Evolutionary conservation across 2,113 vertebrate species (phyloP).

Genomic region (Carlito syrichta): DNA sequence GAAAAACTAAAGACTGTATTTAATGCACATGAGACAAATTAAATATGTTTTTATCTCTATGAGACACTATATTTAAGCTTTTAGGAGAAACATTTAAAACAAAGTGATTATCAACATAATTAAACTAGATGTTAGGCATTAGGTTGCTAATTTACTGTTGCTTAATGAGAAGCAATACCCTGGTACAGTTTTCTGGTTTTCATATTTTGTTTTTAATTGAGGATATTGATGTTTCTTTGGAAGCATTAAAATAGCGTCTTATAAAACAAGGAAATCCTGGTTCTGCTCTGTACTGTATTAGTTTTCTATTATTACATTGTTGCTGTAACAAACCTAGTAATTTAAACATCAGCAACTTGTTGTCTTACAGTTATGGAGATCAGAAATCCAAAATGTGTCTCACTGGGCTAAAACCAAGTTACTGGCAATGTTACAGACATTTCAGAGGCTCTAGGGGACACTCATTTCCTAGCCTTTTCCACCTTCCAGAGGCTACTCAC

Average conservation of each 20-base stretch:
- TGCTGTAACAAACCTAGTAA: not conserved
- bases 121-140: not conserved
- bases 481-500: not conserved
- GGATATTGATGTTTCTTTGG: not conserved
- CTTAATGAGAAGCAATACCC: not conserved
- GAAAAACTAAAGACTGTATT: not conserved
- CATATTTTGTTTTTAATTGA: not conserved
- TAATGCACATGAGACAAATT: not conserved
- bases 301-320: not conserved
- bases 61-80: not conserved
- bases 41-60: not conserved
- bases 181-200: not conserved
- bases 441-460: not conserved
- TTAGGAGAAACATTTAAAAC: not conserved
- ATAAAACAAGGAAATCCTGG: not conserved
- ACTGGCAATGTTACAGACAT: too few relatives aligned
- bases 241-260: not conserved
- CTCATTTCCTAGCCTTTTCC: not conserved
- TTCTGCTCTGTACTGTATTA: not conserved
- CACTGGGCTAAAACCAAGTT: not conserved
- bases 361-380: not conserved
- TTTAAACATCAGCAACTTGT: not conserved
- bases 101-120: not conserved
- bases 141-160: not conserved
- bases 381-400: not conserved